Base-by-base conservation (phyloP, 1,140 invertebrate genomes). In the Capitella teleta region DNA sequence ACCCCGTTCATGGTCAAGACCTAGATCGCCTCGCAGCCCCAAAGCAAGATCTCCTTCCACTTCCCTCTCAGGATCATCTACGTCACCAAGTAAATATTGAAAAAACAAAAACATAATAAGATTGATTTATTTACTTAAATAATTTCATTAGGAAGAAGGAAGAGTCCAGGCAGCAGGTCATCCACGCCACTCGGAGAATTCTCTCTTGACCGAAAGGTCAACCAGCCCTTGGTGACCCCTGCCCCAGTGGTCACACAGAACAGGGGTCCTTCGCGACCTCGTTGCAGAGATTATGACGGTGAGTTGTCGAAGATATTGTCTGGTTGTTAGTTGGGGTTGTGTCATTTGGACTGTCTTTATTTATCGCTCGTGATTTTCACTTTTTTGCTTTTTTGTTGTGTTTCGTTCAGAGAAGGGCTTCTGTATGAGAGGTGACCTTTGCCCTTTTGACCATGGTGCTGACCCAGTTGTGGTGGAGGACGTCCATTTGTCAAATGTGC, bases 401-500 rank as follows among this genome's bases (percentile, higher is more conserved):
- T 44, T 21, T n/a, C 24, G 24, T 65, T 25, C 67, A 85, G 87
- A 92, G 72, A 89, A 88, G 70, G 91, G 92, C 2, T 94, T 87
- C 64, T 97, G 93, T 67, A 89, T 95, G 80, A 77, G 86, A 25
- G 92, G 92, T 6, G 91, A 96, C 72, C 78, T 90, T 40, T 97
- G 93, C 72, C 88, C 86, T 16, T 97, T 81, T 76, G 91, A 96
- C 75, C 92, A 97, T 73, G 92, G 93, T 14, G 78, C 80, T 3
- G 91, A 96, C 73, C 91, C 92, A 1, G 86, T 96, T 0, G 86
- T 96, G 2, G 73, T 96, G 14, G 90, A 96, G 63, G 87, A 91
- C 69, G 79, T 86, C 5, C 32, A 1, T 40, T 41, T 40, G n/a
- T 44, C 54, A 26, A 42, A 26, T 30, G 38, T 55, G 28, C 21